These are phyloP conservation scores for Plecturocebus donacophilus DNA, from an alignment of 2,113 vertebrate genomes.

Conservation along the genomic window DNA sequence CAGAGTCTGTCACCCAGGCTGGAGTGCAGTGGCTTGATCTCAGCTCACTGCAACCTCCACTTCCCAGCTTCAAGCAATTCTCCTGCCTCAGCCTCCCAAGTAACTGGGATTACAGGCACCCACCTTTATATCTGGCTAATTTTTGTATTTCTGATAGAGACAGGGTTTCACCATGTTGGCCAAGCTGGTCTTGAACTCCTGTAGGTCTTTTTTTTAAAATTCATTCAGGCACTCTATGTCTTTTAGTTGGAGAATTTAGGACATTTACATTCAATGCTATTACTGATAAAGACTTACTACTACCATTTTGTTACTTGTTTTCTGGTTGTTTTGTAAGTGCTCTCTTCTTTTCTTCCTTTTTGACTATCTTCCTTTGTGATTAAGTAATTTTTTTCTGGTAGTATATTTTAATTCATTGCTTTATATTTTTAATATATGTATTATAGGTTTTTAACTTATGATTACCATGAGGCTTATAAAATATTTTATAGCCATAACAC, in stretches of 20 bases:
- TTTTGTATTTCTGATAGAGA: too few species aligned
- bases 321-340: not conserved
- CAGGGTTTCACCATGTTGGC: too few species aligned
- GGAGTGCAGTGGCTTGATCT: too few species aligned
- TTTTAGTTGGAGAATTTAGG: not conserved
- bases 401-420: not conserved
- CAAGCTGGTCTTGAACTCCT: too few species aligned
- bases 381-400: not conserved
- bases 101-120: too few species aligned
- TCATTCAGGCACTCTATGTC: not conserved
- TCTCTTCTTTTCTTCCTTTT: not conserved
- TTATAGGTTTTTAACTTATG: not conserved
- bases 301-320: not conserved
- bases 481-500: not conserved
- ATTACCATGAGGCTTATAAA: not conserved
- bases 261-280: not conserved
- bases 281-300: not conserved
- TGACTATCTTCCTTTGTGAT: not conserved
- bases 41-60: too few species aligned
- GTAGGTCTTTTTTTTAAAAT: not conserved
- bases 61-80: too few species aligned
- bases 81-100: too few species aligned
- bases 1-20: too few species aligned
- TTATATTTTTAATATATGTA: not conserved
- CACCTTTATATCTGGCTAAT: too few species aligned